Base-by-base conservation (phyloP, 2,113 vertebrate genomes). In the Prinia subflava region DNA sequence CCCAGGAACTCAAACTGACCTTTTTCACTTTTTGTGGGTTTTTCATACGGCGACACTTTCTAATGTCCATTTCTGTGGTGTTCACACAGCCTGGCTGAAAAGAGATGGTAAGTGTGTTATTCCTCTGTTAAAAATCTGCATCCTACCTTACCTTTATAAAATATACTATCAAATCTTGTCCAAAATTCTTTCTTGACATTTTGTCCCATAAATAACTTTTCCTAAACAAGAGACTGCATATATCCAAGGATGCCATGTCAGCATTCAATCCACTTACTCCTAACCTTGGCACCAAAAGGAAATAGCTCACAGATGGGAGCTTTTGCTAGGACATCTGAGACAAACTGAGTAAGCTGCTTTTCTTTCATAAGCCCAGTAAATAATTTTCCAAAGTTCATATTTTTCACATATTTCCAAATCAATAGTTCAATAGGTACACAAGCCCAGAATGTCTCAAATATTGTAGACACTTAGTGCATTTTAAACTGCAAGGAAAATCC, bases 41-140 rank as follows among this genome's bases (percentile, higher is more conserved):
- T 97, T 98, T 99, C 98, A 99, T 98, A 90, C 99, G 98, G 33
- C 99, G 98, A 87, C 99, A 99, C 97, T 99, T 99, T 96, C 99
- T 98, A 93, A 99, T 99, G 95, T 99, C 99, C 99, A 99, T 99
- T 98, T 99, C 99, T 24, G 99, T 99, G 94, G 99, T 99, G 97
- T 99, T 99, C 97, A 99, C 99, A 93, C 99, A 99, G 90, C 99
- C 99, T 28, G 99, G 99, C 99, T 99, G 97, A 97, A 83, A 94
- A 94, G 68, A 88, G 16, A 88, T 30, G 63, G 68, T 6, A 53
- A 91, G 31, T 1, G 1, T 33, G 27, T 94, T 77, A 92, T 11
- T 68, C 28, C 23, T 67, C 24, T 53, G 16, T 73, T 92, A 64
- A 69, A 22, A 86, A 42, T 13, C 25, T 31, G 41, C 41, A 47